A percentile compares a stretch with the other conserved stretches of the same genome.
Conservation (phyloP, 2,797 vertebrate genomes). For the Austrolebias charrua region DNA sequence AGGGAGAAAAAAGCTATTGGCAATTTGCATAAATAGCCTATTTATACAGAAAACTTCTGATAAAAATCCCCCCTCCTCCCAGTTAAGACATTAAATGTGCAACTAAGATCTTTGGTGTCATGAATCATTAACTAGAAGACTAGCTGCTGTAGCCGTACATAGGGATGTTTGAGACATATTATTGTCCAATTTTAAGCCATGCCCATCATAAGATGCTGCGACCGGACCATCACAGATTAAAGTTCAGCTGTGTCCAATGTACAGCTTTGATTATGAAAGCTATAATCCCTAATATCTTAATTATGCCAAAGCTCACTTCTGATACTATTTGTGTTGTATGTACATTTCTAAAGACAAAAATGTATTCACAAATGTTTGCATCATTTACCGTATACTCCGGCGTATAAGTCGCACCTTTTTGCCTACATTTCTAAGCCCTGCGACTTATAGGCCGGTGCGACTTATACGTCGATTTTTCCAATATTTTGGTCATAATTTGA, state of each 20-base stretch:
- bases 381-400: no score
- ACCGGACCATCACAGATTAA: slow-evolving; percentile 32
- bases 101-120: slow-evolving; percentile 58
- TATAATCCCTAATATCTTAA: slow-evolving; percentile 32
- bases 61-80: slow-evolving; percentile 46
- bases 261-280: background rate
- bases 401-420: no score
- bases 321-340: background rate
- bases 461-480: no score
- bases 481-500: no score
- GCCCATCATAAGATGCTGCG: slow-evolving; percentile 40
- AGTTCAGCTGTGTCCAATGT: slow-evolving; percentile 23
- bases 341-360: slow-evolving; percentile 1
- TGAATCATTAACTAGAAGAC: slow-evolving; percentile 50
- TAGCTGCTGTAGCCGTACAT: slow-evolving; percentile 51
- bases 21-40: slow-evolving; percentile 70
- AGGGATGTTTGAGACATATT: slow-evolving; percentile 41
- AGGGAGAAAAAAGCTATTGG: slow-evolving; percentile 24
- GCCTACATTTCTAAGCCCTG: no score
- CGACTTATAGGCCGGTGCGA: no score
- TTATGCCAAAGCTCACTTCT: slow-evolving; percentile 24
- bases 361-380: background rate
- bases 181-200: slow-evolving; percentile 50
- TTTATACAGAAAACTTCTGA: slow-evolving; percentile 61
- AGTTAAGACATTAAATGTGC: slow-evolving; percentile 52